A percentile compares a stretch with the other conserved stretches of the same genome.
phyloP scores from a whole-genome alignment of 2,797 vertebrate genomes.

The Fundulus diaphanus region DNA sequence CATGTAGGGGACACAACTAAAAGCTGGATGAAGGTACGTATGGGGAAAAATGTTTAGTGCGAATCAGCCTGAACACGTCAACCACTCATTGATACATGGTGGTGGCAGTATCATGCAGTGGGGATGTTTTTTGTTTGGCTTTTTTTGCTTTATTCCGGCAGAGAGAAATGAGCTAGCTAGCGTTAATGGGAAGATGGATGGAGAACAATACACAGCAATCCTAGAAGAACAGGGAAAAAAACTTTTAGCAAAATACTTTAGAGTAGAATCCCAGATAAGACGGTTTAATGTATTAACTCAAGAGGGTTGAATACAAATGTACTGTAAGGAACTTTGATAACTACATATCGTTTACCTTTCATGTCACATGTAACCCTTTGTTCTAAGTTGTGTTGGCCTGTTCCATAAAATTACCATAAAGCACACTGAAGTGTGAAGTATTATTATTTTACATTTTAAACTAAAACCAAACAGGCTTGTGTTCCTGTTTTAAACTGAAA shows the following conservation, averaged over 20 bases:
- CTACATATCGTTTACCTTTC: background rate
- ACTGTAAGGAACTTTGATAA: too few species aligned
- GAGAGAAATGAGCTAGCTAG: background rate
- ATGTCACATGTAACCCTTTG: background rate
- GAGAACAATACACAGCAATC: background rate
- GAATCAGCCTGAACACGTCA: too few species aligned
- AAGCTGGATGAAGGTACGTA: too few species aligned
- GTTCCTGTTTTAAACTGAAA: constrained; percentile 11
- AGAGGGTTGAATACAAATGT: background rate
- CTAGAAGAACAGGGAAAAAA: background rate
- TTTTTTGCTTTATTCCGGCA: too few species aligned
- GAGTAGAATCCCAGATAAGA: too few species aligned
- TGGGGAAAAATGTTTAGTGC: too few species aligned
- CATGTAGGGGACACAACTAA: too few species aligned
- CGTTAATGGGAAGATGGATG: too few species aligned
- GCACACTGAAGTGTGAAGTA: background rate
- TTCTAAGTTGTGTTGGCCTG: background rate
- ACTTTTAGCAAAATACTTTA: background rate
- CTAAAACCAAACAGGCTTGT: constrained; percentile 1
- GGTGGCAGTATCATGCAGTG: too few species aligned
- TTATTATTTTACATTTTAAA: background rate
- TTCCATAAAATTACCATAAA: too few species aligned
- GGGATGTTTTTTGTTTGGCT: too few species aligned
- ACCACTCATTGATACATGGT: too few species aligned
- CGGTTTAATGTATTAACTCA: background rate